Percentiles rank a stretch among this genome's conserved stretches.
These are phyloP conservation scores for Balearica regulorum DNA, from an alignment of 2,797 vertebrate genomes.

Conservation along the genomic window DNA sequence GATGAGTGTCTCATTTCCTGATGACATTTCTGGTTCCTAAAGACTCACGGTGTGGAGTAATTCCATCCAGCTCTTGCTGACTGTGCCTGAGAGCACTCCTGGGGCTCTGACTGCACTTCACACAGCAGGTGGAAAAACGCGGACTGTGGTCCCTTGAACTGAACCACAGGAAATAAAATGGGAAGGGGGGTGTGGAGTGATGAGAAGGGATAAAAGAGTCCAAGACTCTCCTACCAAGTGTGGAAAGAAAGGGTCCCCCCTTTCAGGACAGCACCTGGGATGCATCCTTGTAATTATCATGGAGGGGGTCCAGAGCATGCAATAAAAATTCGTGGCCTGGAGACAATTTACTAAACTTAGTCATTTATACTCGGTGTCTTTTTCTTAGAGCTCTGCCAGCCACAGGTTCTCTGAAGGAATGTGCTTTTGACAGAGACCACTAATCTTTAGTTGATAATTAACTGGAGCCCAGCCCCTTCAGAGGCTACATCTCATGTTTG, in stretches of 20 bases:
- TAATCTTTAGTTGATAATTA: slow-evolving; percentile 22
- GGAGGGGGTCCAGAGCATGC: neutral
- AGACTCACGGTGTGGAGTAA: neutral
- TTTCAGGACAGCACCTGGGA: neutral
- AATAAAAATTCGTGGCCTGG: neutral
- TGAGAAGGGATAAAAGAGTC: neutral
- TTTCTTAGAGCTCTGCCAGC: neutral
- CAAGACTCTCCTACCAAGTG: neutral
- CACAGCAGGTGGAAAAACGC: fast-evolving
- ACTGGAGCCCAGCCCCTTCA: neutral
- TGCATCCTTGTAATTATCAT: neutral
- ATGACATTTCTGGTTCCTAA: slow-evolving; percentile 22
- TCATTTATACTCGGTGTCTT: neutral
- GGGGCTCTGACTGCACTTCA: neutral
- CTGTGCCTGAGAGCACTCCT: neutral
- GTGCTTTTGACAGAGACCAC: neutral
- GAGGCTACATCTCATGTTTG: neutral
- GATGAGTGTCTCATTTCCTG: slow-evolving; percentile 55
- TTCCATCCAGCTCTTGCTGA: neutral
- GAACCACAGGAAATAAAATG: neutral
- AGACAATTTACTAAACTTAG: neutral
- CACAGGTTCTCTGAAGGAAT: neutral
- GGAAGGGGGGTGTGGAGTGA: neutral
- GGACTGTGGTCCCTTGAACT: neutral
- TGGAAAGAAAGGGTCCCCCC: neutral